Percentiles rank a stretch among this genome's conserved stretches.
phyloP scores from a whole-genome alignment of 1,140 invertebrate species.

The Ylistrum balloti region DNA sequence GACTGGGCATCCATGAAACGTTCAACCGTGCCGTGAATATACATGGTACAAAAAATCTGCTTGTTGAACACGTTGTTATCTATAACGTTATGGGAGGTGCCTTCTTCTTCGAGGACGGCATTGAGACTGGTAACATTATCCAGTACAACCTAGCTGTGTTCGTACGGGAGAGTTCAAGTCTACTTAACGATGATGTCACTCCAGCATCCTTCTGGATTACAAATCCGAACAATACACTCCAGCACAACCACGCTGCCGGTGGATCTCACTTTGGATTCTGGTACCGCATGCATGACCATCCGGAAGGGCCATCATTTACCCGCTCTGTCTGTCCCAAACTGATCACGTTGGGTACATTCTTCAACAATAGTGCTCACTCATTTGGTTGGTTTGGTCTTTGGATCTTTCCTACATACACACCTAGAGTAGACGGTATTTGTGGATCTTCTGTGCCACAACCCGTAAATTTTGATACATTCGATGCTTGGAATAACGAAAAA shows the following conservation, averaged over 20 bases:
- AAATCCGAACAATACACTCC: conserved; percentile 79
- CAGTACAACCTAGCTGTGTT: conserved; percentile 79
- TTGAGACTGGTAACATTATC: conserved; percentile 79
- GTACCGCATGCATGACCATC: conserved; percentile 79
- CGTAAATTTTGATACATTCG: conserved; percentile 68
- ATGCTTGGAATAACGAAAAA: conserved; percentile 79
- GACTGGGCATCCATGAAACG: conserved; percentile 76
- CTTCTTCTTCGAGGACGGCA: conserved; percentile 81
- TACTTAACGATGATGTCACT: conserved; percentile 82
- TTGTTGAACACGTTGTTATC: conserved; percentile 74
- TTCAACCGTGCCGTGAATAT: conserved; percentile 82
- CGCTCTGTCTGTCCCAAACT: conserved; percentile 73
- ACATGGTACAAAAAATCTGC: conserved; percentile 76
- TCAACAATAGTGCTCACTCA: conserved; percentile 80
- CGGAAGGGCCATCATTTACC: conserved; percentile 79
- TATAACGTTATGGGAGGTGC: conserved; percentile 81
- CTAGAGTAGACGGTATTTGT: conserved; percentile 68
- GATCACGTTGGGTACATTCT: conserved; percentile 71
- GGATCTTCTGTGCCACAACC: conserved; percentile 42
- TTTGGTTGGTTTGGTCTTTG: conserved; percentile 81
- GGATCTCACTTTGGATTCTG: conserved; percentile 82
- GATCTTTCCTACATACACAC: conserved; percentile 78
- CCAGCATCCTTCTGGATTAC: conserved; percentile 80
- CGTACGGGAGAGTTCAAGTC: conserved; percentile 77
- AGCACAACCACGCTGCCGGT: conserved; percentile 79